phyloP scores from a whole-genome alignment of 2,113 vertebrate species.

The Peromyscus polionotus region DNA sequence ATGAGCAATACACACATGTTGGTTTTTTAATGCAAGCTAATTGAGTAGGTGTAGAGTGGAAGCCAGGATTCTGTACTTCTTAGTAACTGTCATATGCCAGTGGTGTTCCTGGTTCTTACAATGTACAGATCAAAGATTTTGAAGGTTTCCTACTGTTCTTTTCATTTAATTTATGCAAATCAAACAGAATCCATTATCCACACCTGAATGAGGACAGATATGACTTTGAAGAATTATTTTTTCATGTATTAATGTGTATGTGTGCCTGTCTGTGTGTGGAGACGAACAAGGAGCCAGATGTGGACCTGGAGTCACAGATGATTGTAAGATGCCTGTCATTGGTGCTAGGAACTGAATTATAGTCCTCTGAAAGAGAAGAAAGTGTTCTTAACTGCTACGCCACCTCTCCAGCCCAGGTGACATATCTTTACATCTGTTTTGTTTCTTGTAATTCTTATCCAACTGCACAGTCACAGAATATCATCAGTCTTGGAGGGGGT shows the following conservation, averaged over 20 bases:
- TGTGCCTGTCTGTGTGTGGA: neutral
- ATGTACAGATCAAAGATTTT: neutral
- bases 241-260: neutral
- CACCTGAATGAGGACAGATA: neutral
- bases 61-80: neutral
- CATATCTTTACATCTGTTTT: neutral
- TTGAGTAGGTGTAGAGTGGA: neutral
- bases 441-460: constrained; percentile 10
- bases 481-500: neutral
- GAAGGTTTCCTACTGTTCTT: neutral
- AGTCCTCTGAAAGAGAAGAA: neutral
- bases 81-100: neutral
- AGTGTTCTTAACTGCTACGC: neutral
- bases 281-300: neutral
- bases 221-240: neutral
- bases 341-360: neutral
- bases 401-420: neutral
- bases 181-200: neutral
- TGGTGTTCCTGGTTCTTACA: neutral
- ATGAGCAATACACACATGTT: neutral
- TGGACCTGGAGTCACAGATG: neutral
- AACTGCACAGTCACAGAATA: neutral
- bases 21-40: neutral
- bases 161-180: constrained; percentile 37
- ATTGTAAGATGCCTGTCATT: neutral